Percentiles rank a stretch among this genome's conserved stretches.
These are phyloP conservation scores for Chloroceryle inda DNA, from an alignment of 2,797 vertebrate species.

Conservation along the genomic window DNA sequence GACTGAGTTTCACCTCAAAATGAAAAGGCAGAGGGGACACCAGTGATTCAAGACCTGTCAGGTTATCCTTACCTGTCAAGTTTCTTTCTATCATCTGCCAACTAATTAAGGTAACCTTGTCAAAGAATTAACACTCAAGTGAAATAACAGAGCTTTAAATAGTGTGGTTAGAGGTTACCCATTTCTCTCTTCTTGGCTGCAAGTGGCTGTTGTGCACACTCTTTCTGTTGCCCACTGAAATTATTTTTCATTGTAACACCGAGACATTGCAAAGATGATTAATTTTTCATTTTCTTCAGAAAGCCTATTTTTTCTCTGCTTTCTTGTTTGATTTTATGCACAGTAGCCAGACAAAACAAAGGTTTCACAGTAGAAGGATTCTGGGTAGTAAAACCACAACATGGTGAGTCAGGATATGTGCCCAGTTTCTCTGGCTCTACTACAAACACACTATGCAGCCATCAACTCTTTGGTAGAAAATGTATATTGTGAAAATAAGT, in stretches of 20 bases:
- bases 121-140: slow-evolving; percentile 36
- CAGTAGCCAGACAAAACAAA: neutral
- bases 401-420: neutral
- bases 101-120: slow-evolving; percentile 58
- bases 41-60: neutral
- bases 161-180: neutral
- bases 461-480: neutral
- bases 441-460: neutral
- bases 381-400: neutral
- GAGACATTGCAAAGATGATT: neutral
- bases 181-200: slow-evolving; percentile 3
- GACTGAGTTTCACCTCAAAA: neutral
- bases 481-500: neutral
- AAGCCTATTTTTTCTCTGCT: neutral
- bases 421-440: neutral
- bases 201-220: neutral
- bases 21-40: neutral
- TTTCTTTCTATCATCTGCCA: slow-evolving; percentile 39
- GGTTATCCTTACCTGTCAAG: slow-evolving; percentile 26
- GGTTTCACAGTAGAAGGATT: neutral
- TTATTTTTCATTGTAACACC: neutral
- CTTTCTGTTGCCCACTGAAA: neutral
- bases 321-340: neutral
- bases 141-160: neutral
- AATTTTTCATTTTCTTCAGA: neutral